Percentiles rank a stretch among this genome's conserved stretches.
Evolutionary conservation across 2,888 invertebrate genomes (phyloP).

Genomic region (Hypena proboscidalis): DNA sequence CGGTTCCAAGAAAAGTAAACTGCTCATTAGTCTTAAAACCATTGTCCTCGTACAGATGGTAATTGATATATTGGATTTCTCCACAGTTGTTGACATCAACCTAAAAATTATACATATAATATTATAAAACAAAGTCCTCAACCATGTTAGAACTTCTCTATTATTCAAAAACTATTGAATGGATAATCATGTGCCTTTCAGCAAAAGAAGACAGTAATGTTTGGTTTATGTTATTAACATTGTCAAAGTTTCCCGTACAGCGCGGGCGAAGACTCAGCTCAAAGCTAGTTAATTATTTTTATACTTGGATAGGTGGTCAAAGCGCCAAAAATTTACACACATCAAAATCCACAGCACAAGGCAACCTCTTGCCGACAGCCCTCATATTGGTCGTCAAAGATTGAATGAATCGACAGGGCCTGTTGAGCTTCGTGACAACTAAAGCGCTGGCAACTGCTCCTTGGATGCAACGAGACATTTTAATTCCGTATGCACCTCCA

Average conservation of each 20-base stretch:
- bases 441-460: slow-evolving; percentile 87
- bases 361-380: slow-evolving; percentile 81
- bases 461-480: slow-evolving; percentile 85
- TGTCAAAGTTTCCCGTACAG: too few species aligned
- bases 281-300: too few species aligned
- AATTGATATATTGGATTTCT: slow-evolving; percentile 78
- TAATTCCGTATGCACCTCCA: slow-evolving; percentile 87
- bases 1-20: slow-evolving; percentile 27
- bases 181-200: too few species aligned
- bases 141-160: too few species aligned
- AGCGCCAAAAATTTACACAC: slow-evolving; percentile 48
- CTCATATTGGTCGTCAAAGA: slow-evolving; percentile 87
- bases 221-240: too few species aligned
- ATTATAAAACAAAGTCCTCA: too few species aligned
- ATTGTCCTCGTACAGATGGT: slow-evolving; percentile 75
- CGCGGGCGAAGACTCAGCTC: too few species aligned
- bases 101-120: slow-evolving; percentile 32
- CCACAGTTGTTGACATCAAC: slow-evolving; percentile 68
- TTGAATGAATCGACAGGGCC: slow-evolving; percentile 87
- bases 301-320: too few species aligned
- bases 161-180: neutral
- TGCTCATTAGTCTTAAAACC: slow-evolving; percentile 66
- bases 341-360: slow-evolving; percentile 78
- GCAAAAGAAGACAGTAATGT: too few species aligned
- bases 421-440: slow-evolving; percentile 84